phyloP scores from a whole-genome alignment of 1,140 invertebrate genomes.

The Zophobas morio region DNA sequence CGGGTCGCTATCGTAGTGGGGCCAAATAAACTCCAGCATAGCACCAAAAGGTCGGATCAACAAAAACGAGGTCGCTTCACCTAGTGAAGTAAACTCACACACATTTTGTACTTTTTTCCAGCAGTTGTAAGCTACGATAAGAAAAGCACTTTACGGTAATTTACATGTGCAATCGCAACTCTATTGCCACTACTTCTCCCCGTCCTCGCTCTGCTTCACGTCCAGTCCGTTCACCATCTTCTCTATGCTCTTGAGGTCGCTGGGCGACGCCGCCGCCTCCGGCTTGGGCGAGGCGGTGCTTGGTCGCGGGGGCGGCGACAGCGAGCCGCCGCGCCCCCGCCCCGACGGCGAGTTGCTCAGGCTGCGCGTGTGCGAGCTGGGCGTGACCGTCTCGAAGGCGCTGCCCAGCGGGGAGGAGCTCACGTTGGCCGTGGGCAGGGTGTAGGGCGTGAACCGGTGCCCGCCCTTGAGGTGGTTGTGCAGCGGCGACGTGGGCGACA shows the following conservation, averaged over 20 bases:
- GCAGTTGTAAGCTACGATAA: conserved; percentile 46
- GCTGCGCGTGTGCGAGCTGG: conserved; percentile 76
- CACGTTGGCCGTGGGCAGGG: conserved; percentile 73
- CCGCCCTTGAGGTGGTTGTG: conserved; percentile 70
- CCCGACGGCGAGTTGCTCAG: conserved; percentile 76
- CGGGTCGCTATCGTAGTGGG: conserved; percentile 41
- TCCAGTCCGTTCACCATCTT: conserved; percentile 97
- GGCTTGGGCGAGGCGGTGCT: conserved; percentile 67
- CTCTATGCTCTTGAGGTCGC: conserved; percentile 94
- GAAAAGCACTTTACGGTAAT: conserved; percentile 49
- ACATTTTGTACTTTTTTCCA: conserved; percentile 50
- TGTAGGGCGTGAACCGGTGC: conserved; percentile 89
- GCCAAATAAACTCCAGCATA: conserved; percentile 27
- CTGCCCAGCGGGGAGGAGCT: conserved; percentile 77
- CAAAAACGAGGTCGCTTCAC: conserved; percentile 5
- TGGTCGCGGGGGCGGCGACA: conserved; percentile 70
- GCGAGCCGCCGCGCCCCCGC: conserved; percentile 68
- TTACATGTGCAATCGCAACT: not conserved
- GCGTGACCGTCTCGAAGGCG: conserved; percentile 89
- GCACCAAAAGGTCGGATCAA: conserved; percentile 28
- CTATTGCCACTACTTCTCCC: conserved; percentile 56
- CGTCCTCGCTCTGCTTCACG: conserved; percentile 71
- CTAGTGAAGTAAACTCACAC: conserved; percentile 34
- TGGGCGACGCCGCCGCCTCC: conserved; percentile 69
- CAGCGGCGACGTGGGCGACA: conserved; percentile 68